A percentile compares a stretch with the other conserved stretches of the same genome.
phyloP scores from a whole-genome alignment of 2,113 vertebrate species.

The Typhlomys cinereus region DNA sequence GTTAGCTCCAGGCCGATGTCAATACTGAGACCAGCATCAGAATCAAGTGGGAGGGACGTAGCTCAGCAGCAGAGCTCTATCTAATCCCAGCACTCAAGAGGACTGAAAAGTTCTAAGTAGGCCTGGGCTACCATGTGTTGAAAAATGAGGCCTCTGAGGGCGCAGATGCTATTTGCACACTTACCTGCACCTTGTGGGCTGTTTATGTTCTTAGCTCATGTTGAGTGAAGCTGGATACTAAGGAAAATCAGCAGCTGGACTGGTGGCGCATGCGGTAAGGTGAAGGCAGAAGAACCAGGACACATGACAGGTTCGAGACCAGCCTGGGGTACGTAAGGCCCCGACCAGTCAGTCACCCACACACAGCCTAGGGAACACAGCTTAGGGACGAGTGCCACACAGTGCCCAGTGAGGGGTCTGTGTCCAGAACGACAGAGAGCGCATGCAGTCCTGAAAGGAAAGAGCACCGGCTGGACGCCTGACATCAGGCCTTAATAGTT shows the following conservation, averaged over 20 bases:
- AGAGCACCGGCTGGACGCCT: not conserved
- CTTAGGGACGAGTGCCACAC: not conserved
- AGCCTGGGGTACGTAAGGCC: not conserved
- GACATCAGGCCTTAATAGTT: not conserved
- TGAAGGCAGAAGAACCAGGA: not conserved
- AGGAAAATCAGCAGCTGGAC: not conserved
- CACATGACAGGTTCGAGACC: not conserved
- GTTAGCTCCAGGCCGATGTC: not conserved
- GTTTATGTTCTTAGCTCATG: not conserved
- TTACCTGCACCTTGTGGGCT: not conserved
- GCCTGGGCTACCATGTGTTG: not conserved
- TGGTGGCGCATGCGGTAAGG: not conserved
- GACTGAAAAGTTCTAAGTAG: not conserved
- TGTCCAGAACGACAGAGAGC: not conserved
- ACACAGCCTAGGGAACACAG: not conserved
- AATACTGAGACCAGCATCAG: not conserved
- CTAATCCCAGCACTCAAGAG: not conserved
- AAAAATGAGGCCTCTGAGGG: not conserved
- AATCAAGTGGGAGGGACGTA: not conserved
- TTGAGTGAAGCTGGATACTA: not conserved
- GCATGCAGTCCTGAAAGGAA: not conserved
- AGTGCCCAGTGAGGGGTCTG: rapidly evolving
- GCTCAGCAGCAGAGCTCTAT: no score
- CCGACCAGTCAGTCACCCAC: not conserved
- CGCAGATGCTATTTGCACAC: not conserved